A percentile compares a stretch with the other conserved stretches of the same genome.
phyloP scores from a whole-genome alignment of 1,140 invertebrate species.

The Penaeus chinensis region DNA sequence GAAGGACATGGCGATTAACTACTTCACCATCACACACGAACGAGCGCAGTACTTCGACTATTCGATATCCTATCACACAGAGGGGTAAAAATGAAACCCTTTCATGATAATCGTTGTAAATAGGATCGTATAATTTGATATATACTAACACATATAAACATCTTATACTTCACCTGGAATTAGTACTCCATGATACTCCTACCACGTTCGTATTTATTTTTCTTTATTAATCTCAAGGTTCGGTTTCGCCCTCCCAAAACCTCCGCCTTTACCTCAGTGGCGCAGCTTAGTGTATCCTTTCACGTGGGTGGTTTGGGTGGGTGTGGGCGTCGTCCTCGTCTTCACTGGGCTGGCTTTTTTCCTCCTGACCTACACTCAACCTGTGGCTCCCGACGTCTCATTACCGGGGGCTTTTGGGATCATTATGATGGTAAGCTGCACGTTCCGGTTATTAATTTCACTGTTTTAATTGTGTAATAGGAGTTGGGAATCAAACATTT shows the following conservation, averaged over 20 bases:
- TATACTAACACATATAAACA: too few relatives aligned
- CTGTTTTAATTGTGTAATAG: too few relatives aligned
- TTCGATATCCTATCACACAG: slow-evolving; percentile 19
- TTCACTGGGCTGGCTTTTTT: background rate
- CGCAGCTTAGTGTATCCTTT: slow-evolving; percentile 23
- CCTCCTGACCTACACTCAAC: too few relatives aligned
- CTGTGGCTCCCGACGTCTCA: too few relatives aligned
- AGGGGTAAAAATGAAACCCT: slow-evolving; percentile 7
- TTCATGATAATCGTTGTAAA: too few relatives aligned
- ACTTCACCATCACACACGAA: slow-evolving; percentile 33
- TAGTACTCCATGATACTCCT: too few relatives aligned
- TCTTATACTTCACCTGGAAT: too few relatives aligned
- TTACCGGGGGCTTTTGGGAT: too few relatives aligned
- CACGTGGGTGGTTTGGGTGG: slow-evolving; percentile 1
- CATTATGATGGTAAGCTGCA: too few relatives aligned
- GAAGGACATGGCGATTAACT: slow-evolving; percentile 35
- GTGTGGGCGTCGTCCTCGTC: background rate
- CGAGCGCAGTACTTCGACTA: slow-evolving; percentile 12
- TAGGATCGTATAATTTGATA: too few relatives aligned
- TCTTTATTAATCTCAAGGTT: background rate
- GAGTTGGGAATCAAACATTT: too few relatives aligned
- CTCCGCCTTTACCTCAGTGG: slow-evolving; percentile 8
- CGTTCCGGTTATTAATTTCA: too few relatives aligned
- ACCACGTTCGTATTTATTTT: background rate
- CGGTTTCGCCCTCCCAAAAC: background rate